These are phyloP conservation scores for Ancistrus triradiatus DNA, from an alignment of 2,113 vertebrate genomes.

Conservation along the genomic window DNA sequence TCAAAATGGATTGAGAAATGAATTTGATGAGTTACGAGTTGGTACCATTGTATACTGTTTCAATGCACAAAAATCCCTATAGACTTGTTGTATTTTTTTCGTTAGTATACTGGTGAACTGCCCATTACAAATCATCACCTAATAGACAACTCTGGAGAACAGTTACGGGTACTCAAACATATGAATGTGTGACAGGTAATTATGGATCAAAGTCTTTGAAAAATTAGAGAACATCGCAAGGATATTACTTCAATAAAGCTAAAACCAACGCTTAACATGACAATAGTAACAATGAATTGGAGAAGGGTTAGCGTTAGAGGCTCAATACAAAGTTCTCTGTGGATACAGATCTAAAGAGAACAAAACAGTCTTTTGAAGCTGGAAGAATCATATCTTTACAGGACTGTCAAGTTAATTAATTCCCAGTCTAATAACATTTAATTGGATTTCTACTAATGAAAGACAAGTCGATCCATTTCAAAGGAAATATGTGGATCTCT, in stretches of 20 bases:
- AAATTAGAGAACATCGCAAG: not conserved
- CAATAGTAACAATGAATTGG: not conserved
- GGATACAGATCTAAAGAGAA: not conserved
- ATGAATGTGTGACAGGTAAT: no score
- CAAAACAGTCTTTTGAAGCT: constrained; percentile 4
- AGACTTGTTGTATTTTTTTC: no score
- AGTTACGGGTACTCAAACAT: no score
- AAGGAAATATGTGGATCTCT: not conserved
- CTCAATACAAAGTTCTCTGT: not conserved
- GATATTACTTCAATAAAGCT: not conserved
- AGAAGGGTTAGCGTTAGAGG: constrained; percentile 7
- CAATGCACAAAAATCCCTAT: no score
- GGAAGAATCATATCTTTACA: constrained; percentile 7
- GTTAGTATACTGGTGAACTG: no score
- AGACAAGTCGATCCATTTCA: constrained; percentile 11
- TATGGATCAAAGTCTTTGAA: not conserved
- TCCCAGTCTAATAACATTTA: constrained; percentile 7
- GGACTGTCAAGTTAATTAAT: not conserved
- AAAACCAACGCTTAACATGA: no score
- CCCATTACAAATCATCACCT: no score
- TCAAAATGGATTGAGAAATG: no score
- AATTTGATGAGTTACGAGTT: no score
- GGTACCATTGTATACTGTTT: no score
- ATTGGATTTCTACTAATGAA: constrained; percentile 5
- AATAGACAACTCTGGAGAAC: no score